phyloP scores from a whole-genome alignment of 2,888 invertebrate species.

The Leucozona laternaria region DNA sequence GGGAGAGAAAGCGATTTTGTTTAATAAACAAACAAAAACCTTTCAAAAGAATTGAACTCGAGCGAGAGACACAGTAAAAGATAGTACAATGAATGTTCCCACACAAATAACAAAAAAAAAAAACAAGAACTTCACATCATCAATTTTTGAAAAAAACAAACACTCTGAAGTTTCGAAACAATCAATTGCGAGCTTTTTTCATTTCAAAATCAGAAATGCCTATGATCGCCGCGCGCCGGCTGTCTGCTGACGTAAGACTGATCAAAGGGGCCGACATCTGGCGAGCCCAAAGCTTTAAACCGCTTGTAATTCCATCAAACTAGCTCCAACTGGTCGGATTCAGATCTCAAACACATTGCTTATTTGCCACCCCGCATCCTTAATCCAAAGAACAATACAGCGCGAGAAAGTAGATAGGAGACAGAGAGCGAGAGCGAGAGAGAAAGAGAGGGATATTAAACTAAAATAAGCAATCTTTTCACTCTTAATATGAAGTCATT shows the following conservation, averaged over 20 bases:
- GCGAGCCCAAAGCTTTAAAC: slow-evolving; percentile 18
- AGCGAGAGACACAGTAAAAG: slow-evolving; percentile 9
- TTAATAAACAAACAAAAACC: slow-evolving; percentile 29
- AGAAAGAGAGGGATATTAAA: background rate
- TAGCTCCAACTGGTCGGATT: slow-evolving; percentile 61
- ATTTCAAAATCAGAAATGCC: slow-evolving; percentile 35
- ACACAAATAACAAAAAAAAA: slow-evolving; percentile 25
- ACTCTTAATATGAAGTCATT: background rate
- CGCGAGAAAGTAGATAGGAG: background rate
- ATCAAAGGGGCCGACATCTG: slow-evolving; percentile 39
- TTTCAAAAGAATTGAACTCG: slow-evolving; percentile 37
- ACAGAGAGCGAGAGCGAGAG: background rate
- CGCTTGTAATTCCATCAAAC: slow-evolving; percentile 60
- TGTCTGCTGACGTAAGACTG: slow-evolving; percentile 50
- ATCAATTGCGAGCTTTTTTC: slow-evolving; percentile 27
- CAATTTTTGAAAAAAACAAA: slow-evolving; percentile 4
- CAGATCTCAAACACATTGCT: slow-evolving; percentile 39
- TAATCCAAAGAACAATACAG: slow-evolving; percentile 31
- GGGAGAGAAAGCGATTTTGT: slow-evolving; percentile 9
- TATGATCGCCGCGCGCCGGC: background rate
- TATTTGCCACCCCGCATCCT: slow-evolving; percentile 52
- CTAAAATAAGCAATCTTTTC: background rate
- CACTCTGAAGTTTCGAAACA: slow-evolving; percentile 35
- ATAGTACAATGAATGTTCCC: slow-evolving; percentile 58
- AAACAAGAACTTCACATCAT: slow-evolving; percentile 27